Conservation (phyloP, 2,113 vertebrate genomes). For the Platycercus adscitus region DNA sequence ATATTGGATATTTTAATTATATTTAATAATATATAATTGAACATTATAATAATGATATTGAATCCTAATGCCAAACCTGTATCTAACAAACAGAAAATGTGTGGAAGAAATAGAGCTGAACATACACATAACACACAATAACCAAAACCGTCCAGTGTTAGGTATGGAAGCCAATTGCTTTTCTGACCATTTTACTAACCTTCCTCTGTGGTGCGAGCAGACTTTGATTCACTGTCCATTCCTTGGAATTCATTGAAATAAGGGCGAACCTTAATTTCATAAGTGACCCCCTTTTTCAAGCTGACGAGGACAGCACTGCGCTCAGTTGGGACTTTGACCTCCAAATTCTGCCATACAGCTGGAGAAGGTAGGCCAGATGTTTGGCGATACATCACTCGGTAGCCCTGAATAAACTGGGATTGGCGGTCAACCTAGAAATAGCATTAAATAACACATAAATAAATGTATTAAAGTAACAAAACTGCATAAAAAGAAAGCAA, state of each 20-base stretch:
- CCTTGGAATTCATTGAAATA: conserved; percentile 99
- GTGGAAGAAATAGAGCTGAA: not conserved
- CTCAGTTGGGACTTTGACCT: conserved; percentile 92
- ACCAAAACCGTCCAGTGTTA: not conserved
- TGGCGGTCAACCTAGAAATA: conserved; percentile 91
- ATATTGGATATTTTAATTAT: not conserved
- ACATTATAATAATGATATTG: not conserved
- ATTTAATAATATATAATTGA: not conserved
- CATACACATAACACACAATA: not conserved
- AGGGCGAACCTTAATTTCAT: conserved; percentile 95
- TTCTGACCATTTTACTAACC: conserved; percentile 75
- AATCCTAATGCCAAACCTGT: not conserved
- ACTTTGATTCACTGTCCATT: conserved; percentile 96
- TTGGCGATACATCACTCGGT: conserved; percentile 92
- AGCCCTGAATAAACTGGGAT: conserved; percentile 98
- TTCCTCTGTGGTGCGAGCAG: conserved; percentile 92
- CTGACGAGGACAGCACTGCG: conserved; percentile 84
- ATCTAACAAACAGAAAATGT: not conserved
- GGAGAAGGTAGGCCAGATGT: conserved; percentile 86
- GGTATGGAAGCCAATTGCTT: not conserved
- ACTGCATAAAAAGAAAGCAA: not conserved
- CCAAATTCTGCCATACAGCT: conserved; percentile 88
- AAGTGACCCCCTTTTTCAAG: conserved; percentile 93
- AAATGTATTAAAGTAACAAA: not conserved
- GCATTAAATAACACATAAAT: not conserved